Percentiles rank a stretch among this genome's conserved stretches.
Conservation (phyloP, 2,797 vertebrate genomes). For the Heterohyrax brucei region DNA sequence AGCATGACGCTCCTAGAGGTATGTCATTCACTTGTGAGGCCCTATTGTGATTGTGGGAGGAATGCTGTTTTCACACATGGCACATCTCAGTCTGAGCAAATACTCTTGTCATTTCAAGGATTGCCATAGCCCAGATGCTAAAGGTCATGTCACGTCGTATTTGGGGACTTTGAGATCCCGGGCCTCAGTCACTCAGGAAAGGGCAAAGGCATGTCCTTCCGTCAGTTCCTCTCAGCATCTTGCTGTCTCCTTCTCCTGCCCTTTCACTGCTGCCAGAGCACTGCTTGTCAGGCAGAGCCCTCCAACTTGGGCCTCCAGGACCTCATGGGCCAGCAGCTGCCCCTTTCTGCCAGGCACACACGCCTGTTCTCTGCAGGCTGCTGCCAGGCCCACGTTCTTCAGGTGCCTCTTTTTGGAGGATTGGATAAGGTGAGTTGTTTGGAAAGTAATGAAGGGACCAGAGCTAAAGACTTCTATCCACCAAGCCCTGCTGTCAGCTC, state of each 20-base stretch:
- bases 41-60: not conserved
- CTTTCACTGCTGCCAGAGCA: constrained; percentile 34
- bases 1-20: not conserved
- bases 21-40: not conserved
- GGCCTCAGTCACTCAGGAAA: constrained; percentile 53
- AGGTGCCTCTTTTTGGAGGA: not conserved
- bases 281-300: not conserved
- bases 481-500: not conserved
- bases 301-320: not conserved
- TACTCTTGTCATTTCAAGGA: not conserved
- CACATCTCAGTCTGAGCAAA: not conserved
- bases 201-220: constrained; percentile 11
- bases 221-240: constrained; percentile 59
- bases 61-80: not conserved
- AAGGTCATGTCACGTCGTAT: constrained; percentile 53
- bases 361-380: not conserved
- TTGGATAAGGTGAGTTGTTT: not conserved
- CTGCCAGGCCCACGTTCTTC: not conserved
- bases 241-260: not conserved
- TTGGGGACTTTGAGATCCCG: constrained; percentile 46
- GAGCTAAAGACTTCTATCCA: not conserved
- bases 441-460: not conserved
- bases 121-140: not conserved
- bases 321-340: not conserved
- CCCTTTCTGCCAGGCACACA: not conserved